Base-by-base conservation (phyloP, 2,888 invertebrate species). In the Ophion costatus region DNA sequence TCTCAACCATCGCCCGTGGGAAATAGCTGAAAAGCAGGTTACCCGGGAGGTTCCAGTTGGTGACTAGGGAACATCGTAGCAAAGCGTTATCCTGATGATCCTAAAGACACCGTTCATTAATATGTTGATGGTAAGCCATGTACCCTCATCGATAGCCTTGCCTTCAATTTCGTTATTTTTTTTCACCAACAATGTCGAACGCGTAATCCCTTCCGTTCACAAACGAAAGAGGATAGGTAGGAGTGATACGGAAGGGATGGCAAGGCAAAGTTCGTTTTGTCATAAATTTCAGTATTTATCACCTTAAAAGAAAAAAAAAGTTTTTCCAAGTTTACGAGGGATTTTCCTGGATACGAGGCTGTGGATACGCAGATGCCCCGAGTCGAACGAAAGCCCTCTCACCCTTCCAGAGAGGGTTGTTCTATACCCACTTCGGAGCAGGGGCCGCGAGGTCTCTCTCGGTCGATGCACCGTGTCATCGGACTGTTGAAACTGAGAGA, bases 381-480 rank as follows among this genome's bases (percentile, higher is more conserved):
- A 70, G 71, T 78, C 59, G 73, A 67, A 67, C 75, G 24, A 33
- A 38, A 38, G 67, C 20, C 57, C 69, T 67, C 61, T 61, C 20
- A 59, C 74, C 38, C 61, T 17, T 20, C 45, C 61, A 61, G 59
- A 67, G 66, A n/a, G 67, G 82, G 20, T 59, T 73, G 61, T 70
- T 61, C 64, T 79, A 64, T 75, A 74, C 29, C 80, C 57, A 51
- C 51, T 14, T 42, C 56, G 63, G 70, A 63, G 51, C 67, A 71
- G 70, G 71, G 82, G 83, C 83, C 80, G 61, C 66, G 80, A 83
- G 83, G 83, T 83, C 83, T 83, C 83, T 83, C 80, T 76, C 80
- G 83, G 83, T 83, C 83, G 80, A 83, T 83, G 83, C 83, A 83
- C 83, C 80, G 80, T 83, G 71, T 80, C 83, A 83, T 83, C 83